These are phyloP conservation scores for Pristionchus japonicus DNA, from an alignment of 2,888 invertebrate species.

Conservation along the genomic window DNA sequence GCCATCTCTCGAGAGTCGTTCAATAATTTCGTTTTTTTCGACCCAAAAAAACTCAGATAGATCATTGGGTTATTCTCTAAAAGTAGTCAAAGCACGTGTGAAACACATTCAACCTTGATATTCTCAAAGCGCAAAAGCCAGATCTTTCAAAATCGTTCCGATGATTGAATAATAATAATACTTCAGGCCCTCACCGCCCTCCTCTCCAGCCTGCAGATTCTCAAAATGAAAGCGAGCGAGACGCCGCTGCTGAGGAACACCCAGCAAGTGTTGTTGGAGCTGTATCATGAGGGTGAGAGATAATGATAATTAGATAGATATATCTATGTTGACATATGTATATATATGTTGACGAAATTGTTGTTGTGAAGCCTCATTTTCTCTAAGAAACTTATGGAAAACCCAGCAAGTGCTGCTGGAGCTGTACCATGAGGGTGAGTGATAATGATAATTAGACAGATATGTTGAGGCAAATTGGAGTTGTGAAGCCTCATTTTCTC, in stretches of 20 bases:
- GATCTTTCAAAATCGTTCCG: too few relatives aligned
- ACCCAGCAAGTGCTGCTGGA: slow-evolving; percentile 43
- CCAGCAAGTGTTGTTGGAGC: slow-evolving; percentile 44
- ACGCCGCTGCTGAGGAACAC: slow-evolving; percentile 40
- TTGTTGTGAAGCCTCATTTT: background rate
- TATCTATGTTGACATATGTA: too few relatives aligned
- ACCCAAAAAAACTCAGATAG: too few relatives aligned
- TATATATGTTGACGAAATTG: too few relatives aligned
- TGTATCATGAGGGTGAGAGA: slow-evolving; percentile 62
- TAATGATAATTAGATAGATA: background rate
- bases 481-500: too few relatives aligned
- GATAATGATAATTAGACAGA: background rate
- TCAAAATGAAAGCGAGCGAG: slow-evolving; percentile 76
- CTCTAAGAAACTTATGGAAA: too few relatives aligned
- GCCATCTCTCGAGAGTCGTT: too few relatives aligned
- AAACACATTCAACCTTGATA: background rate
- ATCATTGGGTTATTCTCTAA: too few relatives aligned
- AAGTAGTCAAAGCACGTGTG: slow-evolving; percentile 76
- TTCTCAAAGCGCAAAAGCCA: too few relatives aligned
- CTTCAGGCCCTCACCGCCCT: slow-evolving; percentile 84
- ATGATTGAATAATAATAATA: too few relatives aligned
- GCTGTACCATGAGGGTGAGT: slow-evolving; percentile 63
- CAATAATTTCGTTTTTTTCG: too few relatives aligned
- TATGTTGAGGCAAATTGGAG: background rate
- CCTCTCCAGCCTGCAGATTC: slow-evolving; percentile 90